Conservation (phyloP, 2,797 vertebrate genomes). For the Notoglanidium macrostoma region DNA sequence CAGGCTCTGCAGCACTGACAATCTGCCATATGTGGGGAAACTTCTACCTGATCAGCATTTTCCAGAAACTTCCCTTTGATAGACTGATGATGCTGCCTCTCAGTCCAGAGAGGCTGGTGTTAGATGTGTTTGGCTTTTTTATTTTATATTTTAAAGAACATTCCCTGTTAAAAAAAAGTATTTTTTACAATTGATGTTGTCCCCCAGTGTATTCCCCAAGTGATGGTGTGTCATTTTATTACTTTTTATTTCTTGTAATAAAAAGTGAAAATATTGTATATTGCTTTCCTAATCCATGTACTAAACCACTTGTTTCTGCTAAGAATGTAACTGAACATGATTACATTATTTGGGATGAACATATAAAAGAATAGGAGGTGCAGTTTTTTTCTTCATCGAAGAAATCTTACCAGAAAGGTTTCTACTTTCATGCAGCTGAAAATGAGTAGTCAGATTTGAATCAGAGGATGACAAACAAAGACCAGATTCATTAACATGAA, state of each 20-base stretch:
- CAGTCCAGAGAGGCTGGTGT: not conserved
- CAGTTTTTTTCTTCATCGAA: no score
- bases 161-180: no score
- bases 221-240: not conserved
- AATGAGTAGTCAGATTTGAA: not conserved
- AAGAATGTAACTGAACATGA: not conserved
- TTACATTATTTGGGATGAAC: not conserved
- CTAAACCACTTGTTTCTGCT: not conserved
- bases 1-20: slow-evolving; percentile 1
- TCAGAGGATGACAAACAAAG: not conserved
- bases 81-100: not conserved
- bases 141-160: no score
- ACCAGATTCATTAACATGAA: not conserved
- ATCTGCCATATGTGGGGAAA: not conserved
- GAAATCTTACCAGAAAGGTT: not conserved
- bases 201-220: no score
- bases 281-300: not conserved
- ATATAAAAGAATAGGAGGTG: no score
- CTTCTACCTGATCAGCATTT: not conserved
- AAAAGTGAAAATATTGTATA: not conserved
- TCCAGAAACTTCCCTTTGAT: not conserved
- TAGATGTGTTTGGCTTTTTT: not conserved
- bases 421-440: not conserved
- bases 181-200: not conserved
- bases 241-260: not conserved